Evolutionary conservation across 2,888 invertebrate genomes (phyloP).

Genomic region (Scaptomyza parva): DNA sequence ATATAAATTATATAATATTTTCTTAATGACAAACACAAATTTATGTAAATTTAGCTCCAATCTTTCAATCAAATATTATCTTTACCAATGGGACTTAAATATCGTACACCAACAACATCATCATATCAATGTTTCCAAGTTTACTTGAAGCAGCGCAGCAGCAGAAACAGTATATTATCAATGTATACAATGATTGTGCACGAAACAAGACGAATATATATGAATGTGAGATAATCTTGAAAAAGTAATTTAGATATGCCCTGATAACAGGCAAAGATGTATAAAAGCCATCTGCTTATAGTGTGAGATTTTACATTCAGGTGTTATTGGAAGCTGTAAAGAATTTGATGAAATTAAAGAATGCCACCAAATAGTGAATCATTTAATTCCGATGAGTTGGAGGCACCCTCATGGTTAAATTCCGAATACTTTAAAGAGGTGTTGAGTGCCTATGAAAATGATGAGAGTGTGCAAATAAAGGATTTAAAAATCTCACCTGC

Average conservation of each 20-base stretch:
- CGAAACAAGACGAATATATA: background rate
- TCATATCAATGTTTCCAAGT: background rate
- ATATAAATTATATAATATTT: no score
- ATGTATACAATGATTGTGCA: constrained; percentile 17
- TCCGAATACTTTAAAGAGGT: constrained; percentile 33
- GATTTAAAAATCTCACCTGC: constrained; percentile 51
- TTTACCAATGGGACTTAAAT: no score
- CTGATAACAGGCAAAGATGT: constrained; percentile 38
- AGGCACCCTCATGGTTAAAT: constrained; percentile 35
- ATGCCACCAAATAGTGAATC: constrained; percentile 26
- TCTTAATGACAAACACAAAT: no score
- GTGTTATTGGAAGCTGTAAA: background rate
- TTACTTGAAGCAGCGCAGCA: background rate
- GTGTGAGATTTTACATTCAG: background rate
- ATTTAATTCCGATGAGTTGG: constrained; percentile 34
- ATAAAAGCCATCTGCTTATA: constrained; percentile 33
- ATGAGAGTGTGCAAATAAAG: constrained; percentile 10
- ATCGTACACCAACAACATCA: background rate
- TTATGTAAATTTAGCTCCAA: no score
- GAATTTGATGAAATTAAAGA: constrained; percentile 13
- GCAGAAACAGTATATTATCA: background rate
- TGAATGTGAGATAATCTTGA: background rate
- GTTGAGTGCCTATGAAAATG: constrained; percentile 39
- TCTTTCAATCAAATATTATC: no score
- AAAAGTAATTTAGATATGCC: constrained; percentile 15